Evolutionary conservation across 2,113 vertebrate genomes (phyloP), one percentile per base, ranked within the genome.

Genomic region (Chroicocephalus ridibundus): DNA sequence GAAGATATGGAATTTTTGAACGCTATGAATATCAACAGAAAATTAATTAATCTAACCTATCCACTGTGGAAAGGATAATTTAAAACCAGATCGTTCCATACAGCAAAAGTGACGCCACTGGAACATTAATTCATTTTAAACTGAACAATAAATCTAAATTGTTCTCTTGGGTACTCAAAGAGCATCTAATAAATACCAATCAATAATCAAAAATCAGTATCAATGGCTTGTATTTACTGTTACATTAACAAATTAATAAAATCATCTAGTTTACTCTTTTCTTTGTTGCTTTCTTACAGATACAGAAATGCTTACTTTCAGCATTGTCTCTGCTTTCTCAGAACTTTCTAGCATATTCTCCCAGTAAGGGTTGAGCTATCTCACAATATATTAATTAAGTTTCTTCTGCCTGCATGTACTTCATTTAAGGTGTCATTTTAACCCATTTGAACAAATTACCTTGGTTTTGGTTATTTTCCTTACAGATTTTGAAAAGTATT

Each of bases 41-140:
- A 96, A 46, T 55, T 85, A 69, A 92, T 97, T 89, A 42, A 88
- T 82, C 71, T 97, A 51, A 95, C 70, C 17, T 95, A 75, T 49
- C 82, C 88, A 7, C 52, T 91, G 13, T 90, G 83, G 92, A 97
- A 93, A 88, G 86, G 88, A 62, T 96, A 78, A 87, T 78, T 93
- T 69, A 40, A 95, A 95, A 72, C 8, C 34, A 49, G 46, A 75
- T 77, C 44, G 18, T 91, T 86, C 80, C 66, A 27, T 34, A 62
- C 21, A 17, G 49, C 29, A 69, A 17, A 71, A 79, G 16, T 34
- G 57, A 51, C 61, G 34, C 32, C 82, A 21, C 34, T 60, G 36
- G 87, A 93, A 92, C 44, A 84, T 22, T 26, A 66, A 86, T 51
- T 70, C 5, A 49, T 68, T 93, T 82, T 60, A 71, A 86, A 84